A percentile compares a stretch with the other conserved stretches of the same genome.
Conservation (phyloP, 1,140 invertebrate genomes). For the Branchinecta lynchi region DNA sequence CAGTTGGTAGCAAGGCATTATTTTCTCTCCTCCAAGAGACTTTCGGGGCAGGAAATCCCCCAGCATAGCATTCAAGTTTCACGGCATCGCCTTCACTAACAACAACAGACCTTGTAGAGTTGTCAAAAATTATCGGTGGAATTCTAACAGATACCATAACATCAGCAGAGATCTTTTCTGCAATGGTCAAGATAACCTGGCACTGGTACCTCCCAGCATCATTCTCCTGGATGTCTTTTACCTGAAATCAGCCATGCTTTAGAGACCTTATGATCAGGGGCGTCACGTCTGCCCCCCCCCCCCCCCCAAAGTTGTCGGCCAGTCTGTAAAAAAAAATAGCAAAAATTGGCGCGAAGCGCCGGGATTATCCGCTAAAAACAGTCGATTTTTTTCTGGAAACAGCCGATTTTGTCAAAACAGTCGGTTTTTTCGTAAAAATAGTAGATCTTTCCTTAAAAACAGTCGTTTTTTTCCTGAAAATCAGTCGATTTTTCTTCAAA, state of each 20-base stretch:
- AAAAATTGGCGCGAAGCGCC: too few relatives aligned
- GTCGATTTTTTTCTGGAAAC: too few relatives aligned
- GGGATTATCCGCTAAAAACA: too few relatives aligned
- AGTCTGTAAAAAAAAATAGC: too few relatives aligned
- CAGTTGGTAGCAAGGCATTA: slow-evolving; percentile 76
- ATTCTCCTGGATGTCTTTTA: slow-evolving; percentile 88
- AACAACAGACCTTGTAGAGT: slow-evolving; percentile 70
- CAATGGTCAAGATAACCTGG: slow-evolving; percentile 60
- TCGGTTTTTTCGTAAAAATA: too few relatives aligned
- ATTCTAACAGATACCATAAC: slow-evolving; percentile 65
- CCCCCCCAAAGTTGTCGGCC: too few relatives aligned
- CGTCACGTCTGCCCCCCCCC: too few relatives aligned
- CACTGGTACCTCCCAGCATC: slow-evolving; percentile 77
- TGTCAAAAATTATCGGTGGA: slow-evolving; percentile 79
- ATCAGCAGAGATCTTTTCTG: slow-evolving; percentile 60
- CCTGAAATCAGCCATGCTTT: slow-evolving; percentile 35
- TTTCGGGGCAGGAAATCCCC: slow-evolving; percentile 35
- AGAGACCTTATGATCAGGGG: not conserved
- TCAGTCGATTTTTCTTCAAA: too few relatives aligned
- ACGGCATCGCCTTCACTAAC: slow-evolving; percentile 62
- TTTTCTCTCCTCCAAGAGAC: slow-evolving; percentile 75
- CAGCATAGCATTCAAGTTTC: slow-evolving; percentile 69
- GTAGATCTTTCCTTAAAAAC: too few relatives aligned
- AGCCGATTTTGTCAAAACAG: too few relatives aligned
- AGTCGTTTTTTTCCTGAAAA: too few relatives aligned